A percentile compares a stretch with the other conserved stretches of the same genome.
Evolutionary conservation across 2,888 invertebrate genomes (phyloP).

Genomic region (Chorisops tibialis): DNA sequence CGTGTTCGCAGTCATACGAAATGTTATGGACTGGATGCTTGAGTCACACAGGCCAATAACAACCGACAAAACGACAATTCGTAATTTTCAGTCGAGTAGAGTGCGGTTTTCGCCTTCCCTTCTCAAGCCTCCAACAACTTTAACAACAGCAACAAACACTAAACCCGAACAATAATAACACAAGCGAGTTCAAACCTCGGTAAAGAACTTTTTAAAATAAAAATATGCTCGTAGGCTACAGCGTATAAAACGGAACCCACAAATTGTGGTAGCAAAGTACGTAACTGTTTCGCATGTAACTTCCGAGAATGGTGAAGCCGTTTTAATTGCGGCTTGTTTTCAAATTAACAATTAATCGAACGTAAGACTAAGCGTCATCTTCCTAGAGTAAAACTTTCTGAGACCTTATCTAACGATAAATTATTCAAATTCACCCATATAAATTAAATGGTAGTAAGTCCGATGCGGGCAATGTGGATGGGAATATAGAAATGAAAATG

Average conservation of each 20-base stretch:
- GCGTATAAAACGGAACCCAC: neutral
- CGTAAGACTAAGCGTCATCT: too few relatives aligned
- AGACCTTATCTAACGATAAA: neutral
- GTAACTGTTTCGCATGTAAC: constrained; percentile 29
- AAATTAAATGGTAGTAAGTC: too few relatives aligned
- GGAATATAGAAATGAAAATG: too few relatives aligned
- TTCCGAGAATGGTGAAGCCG: constrained; percentile 27
- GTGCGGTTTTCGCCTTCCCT: constrained; percentile 1
- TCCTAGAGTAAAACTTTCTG: neutral
- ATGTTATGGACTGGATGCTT: constrained; percentile 9
- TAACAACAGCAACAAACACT: too few relatives aligned
- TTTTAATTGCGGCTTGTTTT: constrained; percentile 9
- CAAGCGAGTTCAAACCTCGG: neutral
- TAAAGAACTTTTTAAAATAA: neutral
- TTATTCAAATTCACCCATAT: too few relatives aligned
- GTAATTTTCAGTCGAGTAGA: neutral
- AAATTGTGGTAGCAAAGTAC: constrained; percentile 6
- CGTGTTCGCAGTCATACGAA: constrained; percentile 13
- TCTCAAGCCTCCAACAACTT: neutral
- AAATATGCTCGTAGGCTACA: neutral
- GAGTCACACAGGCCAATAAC: constrained; percentile 1
- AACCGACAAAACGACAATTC: neutral
- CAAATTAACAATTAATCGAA: too few relatives aligned
- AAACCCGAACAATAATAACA: neutral
- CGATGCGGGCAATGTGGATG: too few relatives aligned